Conservation (phyloP, 1,140 invertebrate genomes). For the Probaryconus sp. region DNA sequence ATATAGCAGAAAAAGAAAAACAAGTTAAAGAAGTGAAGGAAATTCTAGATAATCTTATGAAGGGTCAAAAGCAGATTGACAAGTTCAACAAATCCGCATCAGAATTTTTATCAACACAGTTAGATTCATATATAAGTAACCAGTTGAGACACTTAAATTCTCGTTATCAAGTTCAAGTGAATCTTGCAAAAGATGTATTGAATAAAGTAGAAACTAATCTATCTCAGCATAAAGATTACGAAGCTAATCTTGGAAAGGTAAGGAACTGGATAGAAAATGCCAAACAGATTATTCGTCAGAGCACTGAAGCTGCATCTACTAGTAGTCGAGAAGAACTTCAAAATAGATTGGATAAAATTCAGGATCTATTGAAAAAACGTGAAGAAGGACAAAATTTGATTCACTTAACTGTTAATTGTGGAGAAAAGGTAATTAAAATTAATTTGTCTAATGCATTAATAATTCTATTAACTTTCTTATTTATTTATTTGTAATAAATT, state of each 20-base stretch:
- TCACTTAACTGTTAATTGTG: conserved; percentile 93
- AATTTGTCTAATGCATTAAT: conserved; percentile 1
- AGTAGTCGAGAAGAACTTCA: conserved; percentile 91
- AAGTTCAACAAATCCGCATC: conserved; percentile 89
- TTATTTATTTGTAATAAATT: too few relatives aligned
- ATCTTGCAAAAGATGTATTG: conserved; percentile 93
- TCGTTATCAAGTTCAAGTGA: conserved; percentile 92
- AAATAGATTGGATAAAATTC: conserved; percentile 87
- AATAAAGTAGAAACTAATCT: conserved; percentile 95
- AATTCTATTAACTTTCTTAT: background rate
- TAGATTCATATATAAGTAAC: conserved; percentile 94
- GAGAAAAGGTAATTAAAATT: conserved; percentile 89
- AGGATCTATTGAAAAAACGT: conserved; percentile 89
- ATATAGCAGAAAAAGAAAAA: conserved; percentile 89
- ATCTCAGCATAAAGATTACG: conserved; percentile 92
- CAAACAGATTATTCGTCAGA: conserved; percentile 88
- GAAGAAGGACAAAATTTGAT: conserved; percentile 95
- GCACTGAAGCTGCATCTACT: conserved; percentile 87
- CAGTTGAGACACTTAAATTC: conserved; percentile 94
- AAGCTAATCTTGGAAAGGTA: conserved; percentile 88
- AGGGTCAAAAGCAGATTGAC: conserved; percentile 91
- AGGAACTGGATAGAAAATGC: conserved; percentile 93
- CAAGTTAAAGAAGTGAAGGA: conserved; percentile 89
- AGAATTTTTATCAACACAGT: conserved; percentile 87
- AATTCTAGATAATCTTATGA: conserved; percentile 86